Conservation (phyloP, 2,797 vertebrate species). For the Enteromius afrohamiltoni region DNA sequence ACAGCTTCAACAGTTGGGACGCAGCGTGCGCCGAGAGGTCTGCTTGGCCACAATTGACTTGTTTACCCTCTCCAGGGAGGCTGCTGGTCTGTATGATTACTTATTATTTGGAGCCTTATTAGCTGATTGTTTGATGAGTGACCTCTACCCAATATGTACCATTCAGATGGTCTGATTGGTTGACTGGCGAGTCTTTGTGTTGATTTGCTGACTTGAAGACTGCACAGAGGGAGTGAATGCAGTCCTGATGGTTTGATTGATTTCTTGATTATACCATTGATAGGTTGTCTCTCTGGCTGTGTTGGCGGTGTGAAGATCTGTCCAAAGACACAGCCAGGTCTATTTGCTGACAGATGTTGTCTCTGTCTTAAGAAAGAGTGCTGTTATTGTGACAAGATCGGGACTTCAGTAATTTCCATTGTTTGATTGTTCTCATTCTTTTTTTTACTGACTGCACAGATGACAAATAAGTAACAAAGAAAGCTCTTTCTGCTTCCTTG, state of each 20-base stretch:
- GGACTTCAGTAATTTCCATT: conserved; percentile 16
- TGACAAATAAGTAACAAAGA: conserved; percentile 12
- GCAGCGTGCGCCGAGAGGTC: neutral
- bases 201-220: conserved; percentile 49
- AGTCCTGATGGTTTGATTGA: conserved; percentile 61
- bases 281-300: conserved; percentile 33
- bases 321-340: neutral
- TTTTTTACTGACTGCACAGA: neutral
- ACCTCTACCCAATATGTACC: conserved; percentile 7
- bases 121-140: conserved; percentile 60
- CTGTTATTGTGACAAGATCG: conserved; percentile 1
- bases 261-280: conserved; percentile 60
- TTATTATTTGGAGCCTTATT: conserved; percentile 50
- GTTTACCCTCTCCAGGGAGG: conserved; percentile 41
- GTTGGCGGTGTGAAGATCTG: conserved; percentile 1
- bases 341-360: conserved; percentile 25
- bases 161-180: conserved; percentile 51
- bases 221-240: conserved; percentile 50
- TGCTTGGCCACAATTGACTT: conserved; percentile 39
- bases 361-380: conserved; percentile 18
- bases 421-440: neutral
- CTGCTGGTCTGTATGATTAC: conserved; percentile 49
- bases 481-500: neutral
- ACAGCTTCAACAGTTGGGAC: conserved; percentile 24
- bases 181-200: conserved; percentile 38